phyloP scores from a whole-genome alignment of 1,140 invertebrate species.

The Octopus sinensis region DNA sequence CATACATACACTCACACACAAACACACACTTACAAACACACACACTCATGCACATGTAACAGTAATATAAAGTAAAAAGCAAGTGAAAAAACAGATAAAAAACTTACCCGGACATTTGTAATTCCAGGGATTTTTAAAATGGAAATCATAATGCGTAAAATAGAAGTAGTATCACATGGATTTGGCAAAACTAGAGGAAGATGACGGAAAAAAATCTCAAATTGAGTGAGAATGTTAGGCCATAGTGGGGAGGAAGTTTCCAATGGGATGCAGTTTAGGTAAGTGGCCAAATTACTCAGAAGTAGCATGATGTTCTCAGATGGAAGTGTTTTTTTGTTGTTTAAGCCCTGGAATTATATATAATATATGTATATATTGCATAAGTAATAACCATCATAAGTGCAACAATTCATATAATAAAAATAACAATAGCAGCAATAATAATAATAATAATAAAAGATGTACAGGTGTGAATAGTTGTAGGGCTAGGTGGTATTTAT shows the following conservation, averaged over 20 bases:
- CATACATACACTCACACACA: background rate
- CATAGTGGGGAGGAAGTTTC: constrained; percentile 76
- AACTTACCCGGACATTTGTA: constrained; percentile 70
- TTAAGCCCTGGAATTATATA: constrained; percentile 68
- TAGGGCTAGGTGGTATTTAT: no score
- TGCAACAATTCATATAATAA: no score
- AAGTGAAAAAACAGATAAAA: no score
- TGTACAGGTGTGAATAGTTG: no score
- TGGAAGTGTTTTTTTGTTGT: constrained; percentile 82
- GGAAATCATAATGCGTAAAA: constrained; percentile 81
- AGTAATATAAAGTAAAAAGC: constrained; percentile 17
- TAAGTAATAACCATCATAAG: no score
- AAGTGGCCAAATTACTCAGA: constrained; percentile 84
- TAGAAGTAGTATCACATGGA: constrained; percentile 69
- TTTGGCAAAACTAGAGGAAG: constrained; percentile 72
- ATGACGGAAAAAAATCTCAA: constrained; percentile 81
- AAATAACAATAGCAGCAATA: no score
- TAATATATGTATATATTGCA: no score
- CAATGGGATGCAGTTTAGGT: constrained; percentile 85
- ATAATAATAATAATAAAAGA: no score
- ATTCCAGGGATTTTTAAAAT: constrained; percentile 82
- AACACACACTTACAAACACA: background rate
- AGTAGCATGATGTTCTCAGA: constrained; percentile 66
- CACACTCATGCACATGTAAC: constrained; percentile 12
- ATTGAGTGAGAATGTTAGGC: constrained; percentile 74